Percentiles rank a stretch among this genome's conserved stretches.
phyloP scores from a whole-genome alignment of 2,113 vertebrate genomes.

The Phodopus roborovskii region DNA sequence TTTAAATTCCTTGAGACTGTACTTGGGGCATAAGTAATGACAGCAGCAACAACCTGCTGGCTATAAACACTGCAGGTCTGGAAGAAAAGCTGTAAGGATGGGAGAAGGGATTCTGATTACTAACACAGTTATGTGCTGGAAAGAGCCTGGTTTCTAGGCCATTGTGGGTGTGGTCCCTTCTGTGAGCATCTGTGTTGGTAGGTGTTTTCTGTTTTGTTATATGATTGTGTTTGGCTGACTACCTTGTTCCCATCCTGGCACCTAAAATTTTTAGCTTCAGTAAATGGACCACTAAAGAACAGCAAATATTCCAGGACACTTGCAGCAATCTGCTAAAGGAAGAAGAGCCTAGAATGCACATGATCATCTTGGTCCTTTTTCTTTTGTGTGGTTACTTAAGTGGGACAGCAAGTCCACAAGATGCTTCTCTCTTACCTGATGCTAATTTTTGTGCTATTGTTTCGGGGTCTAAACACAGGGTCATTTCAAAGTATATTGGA shows the following conservation, averaged over 20 bases:
- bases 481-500: conserved; percentile 94
- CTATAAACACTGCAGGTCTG: conserved; percentile 96
- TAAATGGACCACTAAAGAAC: conserved; percentile 95
- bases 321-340: conserved; percentile 95
- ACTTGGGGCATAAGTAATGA: not conserved
- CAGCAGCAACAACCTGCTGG: conserved; percentile 75
- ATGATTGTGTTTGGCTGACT: conserved; percentile 96
- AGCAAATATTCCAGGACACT: conserved; percentile 97
- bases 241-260: conserved; percentile 96
- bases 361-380: conserved; percentile 92
- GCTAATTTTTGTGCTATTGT: conserved; percentile 92
- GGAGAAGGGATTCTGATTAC: conserved; percentile 95
- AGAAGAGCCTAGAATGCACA: conserved; percentile 98
- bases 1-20: not conserved
- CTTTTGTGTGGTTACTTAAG: conserved; percentile 93
- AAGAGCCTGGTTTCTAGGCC: conserved; percentile 94
- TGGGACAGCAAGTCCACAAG: conserved; percentile 97
- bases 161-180: conserved; percentile 89
- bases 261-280: conserved; percentile 96
- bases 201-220: conserved; percentile 94
- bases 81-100: conserved; percentile 95
- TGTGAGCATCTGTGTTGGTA: conserved; percentile 96
- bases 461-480: conserved; percentile 95
- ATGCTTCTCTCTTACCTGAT: conserved; percentile 96
- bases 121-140: conserved; percentile 94